phyloP scores from a whole-genome alignment of 1,140 invertebrate genomes.

The Pygmarrhopalites habei region DNA sequence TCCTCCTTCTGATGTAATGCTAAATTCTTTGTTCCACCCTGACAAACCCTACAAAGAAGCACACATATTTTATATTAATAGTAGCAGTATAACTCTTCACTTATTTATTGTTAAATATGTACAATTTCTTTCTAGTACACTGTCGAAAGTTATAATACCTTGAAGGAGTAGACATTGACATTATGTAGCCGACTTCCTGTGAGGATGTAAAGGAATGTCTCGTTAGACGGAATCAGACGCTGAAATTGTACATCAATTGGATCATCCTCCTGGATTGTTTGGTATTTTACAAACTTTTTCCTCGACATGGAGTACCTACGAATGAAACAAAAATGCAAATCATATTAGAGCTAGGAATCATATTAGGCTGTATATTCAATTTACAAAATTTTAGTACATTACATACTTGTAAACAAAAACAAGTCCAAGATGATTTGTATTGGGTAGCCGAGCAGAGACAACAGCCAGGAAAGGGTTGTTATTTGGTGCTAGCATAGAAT shows the following conservation, averaged over 20 bases:
- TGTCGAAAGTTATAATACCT: neutral
- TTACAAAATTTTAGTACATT: neutral
- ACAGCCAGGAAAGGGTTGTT: slow-evolving; percentile 6
- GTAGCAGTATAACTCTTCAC: no score
- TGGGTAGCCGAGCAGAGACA: neutral
- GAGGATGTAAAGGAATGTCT: slow-evolving; percentile 14
- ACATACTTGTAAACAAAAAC: slow-evolving; percentile 16
- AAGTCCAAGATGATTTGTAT: neutral
- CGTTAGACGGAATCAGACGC: neutral
- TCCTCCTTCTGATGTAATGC: slow-evolving; percentile 4
- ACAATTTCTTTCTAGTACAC: neutral
- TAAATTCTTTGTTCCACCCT: slow-evolving; percentile 8
- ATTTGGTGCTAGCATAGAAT: neutral
- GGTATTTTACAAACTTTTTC: slow-evolving; percentile 7
- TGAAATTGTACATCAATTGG: slow-evolving; percentile 13
- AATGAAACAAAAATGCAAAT: neutral
- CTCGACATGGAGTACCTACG: slow-evolving; percentile 1
- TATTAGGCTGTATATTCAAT: neutral
- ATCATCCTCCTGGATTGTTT: slow-evolving; percentile 9
- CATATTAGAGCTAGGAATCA: neutral
- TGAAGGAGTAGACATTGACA: slow-evolving; percentile 5
- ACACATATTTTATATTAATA: neutral
- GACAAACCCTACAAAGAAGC: slow-evolving; percentile 12
- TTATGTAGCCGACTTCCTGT: neutral
- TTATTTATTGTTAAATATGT: neutral